A percentile compares a stretch with the other conserved stretches of the same genome.
Evolutionary conservation across 1,140 invertebrate genomes (phyloP).

Genomic region (Acromyrmex charruanus): DNA sequence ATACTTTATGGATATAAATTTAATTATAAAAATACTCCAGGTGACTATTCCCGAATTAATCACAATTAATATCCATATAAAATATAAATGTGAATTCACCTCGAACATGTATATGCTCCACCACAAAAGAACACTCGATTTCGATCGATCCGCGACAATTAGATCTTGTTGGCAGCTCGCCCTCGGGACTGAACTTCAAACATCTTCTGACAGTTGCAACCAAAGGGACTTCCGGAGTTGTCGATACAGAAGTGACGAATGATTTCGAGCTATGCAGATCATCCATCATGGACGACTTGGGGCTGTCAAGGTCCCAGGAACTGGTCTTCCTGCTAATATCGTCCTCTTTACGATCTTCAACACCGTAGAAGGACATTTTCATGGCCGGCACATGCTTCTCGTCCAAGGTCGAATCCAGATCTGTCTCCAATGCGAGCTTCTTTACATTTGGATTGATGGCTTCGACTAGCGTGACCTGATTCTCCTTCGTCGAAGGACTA

Average conservation of each 20-base stretch:
- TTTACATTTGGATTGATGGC: constrained; percentile 84
- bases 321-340: constrained; percentile 74
- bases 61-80: not conserved
- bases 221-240: constrained; percentile 83
- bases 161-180: constrained; percentile 72
- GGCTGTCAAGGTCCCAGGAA: constrained; percentile 83
- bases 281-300: constrained; percentile 82
- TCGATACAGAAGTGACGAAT: constrained; percentile 79
- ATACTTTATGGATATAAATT: too few relatives aligned
- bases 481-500: constrained; percentile 71
- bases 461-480: constrained; percentile 70
- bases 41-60: too few relatives aligned
- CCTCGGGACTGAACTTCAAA: constrained; percentile 85
- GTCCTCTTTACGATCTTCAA: constrained; percentile 70
- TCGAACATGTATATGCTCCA: constrained; percentile 82
- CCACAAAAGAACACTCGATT: constrained; percentile 82
- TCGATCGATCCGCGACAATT: constrained; percentile 83
- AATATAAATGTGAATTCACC: constrained; percentile 75
- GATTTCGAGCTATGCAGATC: constrained; percentile 84
- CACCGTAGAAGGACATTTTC: constrained; percentile 55
- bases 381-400: constrained; percentile 47
- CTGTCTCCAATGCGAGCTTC: constrained; percentile 82
- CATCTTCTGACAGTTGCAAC: constrained; percentile 85
- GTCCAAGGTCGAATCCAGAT: constrained; percentile 80
- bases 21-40: too few relatives aligned